phyloP scores from a whole-genome alignment of 1,140 invertebrate species.

The Macrostomum lignano region DNA sequence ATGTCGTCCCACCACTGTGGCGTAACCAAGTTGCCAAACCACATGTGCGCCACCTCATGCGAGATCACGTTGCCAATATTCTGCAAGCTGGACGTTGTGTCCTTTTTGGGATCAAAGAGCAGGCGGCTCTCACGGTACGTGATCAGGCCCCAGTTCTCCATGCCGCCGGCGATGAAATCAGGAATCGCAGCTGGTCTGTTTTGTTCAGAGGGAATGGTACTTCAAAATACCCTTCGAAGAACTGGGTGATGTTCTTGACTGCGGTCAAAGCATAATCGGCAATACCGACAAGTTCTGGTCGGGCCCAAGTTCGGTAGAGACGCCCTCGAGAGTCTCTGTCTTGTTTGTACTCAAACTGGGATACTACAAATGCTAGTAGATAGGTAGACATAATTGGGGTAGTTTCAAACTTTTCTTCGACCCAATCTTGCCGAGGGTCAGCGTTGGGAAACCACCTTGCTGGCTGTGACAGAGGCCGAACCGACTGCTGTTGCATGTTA shows the following conservation, averaged over 20 bases:
- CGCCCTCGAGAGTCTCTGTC: conserved; percentile 34
- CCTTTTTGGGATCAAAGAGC: conserved; percentile 29
- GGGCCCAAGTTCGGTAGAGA: conserved; percentile 36
- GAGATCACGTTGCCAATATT: conserved; percentile 34
- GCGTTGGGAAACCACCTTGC: too few relatives aligned
- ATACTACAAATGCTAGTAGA: conserved; percentile 61
- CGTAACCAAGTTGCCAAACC: conserved; percentile 34
- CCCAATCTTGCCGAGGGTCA: too few relatives aligned
- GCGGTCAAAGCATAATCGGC: conserved; percentile 27
- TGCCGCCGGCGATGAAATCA: conserved; percentile 27
- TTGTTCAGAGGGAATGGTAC: conserved; percentile 10
- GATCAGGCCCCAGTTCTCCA: conserved; percentile 60
- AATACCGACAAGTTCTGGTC: conserved; percentile 38
- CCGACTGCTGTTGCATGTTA: too few relatives aligned
- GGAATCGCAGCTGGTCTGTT: conserved; percentile 40
- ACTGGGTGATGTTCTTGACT: conserved; percentile 12
- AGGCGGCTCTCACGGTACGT: conserved; percentile 51
- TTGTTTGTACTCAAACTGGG: conserved; percentile 74
- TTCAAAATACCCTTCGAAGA: conserved; percentile 10
- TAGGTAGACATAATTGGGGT: conserved; percentile 89
- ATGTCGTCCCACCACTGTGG: conserved; percentile 71
- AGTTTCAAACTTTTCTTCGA: conserved; percentile 42
- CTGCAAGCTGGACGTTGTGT: background rate
- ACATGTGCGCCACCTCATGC: conserved; percentile 55
- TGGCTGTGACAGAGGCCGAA: too few relatives aligned